Percentiles rank a stretch among this genome's conserved stretches.
These are phyloP conservation scores for Mico argentatus DNA, from an alignment of 2,797 vertebrate genomes.

Conservation along the genomic window DNA sequence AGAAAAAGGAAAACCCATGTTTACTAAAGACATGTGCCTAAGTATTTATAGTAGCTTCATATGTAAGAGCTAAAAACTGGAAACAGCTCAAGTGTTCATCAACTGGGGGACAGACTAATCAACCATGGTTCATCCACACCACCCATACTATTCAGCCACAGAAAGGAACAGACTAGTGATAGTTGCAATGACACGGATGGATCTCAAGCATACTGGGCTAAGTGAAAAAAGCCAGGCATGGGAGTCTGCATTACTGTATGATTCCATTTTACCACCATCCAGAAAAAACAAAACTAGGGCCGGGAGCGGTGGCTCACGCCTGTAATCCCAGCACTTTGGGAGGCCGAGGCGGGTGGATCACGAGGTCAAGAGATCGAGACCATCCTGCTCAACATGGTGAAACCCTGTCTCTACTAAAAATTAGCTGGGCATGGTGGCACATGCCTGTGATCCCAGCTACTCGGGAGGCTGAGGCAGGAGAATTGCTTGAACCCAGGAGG, in stretches of 20 bases:
- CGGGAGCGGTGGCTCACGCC: too few species aligned
- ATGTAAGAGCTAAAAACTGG: neutral
- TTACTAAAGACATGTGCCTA: accelerated
- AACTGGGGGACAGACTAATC: accelerated
- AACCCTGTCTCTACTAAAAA: too few species aligned
- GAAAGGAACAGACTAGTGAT: neutral
- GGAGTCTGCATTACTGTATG: accelerated
- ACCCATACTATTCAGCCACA: accelerated
- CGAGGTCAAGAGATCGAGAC: too few species aligned
- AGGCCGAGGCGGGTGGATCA: too few species aligned
- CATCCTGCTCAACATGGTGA: too few species aligned
- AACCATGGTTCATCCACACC: accelerated
- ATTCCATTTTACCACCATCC: neutral
- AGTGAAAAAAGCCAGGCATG: neutral
- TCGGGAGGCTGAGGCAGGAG: too few species aligned
- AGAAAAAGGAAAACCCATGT: neutral
- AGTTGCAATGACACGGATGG: accelerated
- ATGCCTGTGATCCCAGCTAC: too few species aligned
- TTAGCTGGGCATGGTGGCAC: too few species aligned
- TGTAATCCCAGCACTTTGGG: too few species aligned
- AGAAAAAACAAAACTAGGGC: neutral
- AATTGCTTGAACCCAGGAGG: too few species aligned
- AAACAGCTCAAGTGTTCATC: neutral
- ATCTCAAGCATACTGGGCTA: accelerated
- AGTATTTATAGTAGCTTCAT: neutral